A percentile compares a stretch with the other conserved stretches of the same genome.
Evolutionary conservation across 1,140 invertebrate genomes (phyloP).

Genomic region (Eciton burchellii): DNA sequence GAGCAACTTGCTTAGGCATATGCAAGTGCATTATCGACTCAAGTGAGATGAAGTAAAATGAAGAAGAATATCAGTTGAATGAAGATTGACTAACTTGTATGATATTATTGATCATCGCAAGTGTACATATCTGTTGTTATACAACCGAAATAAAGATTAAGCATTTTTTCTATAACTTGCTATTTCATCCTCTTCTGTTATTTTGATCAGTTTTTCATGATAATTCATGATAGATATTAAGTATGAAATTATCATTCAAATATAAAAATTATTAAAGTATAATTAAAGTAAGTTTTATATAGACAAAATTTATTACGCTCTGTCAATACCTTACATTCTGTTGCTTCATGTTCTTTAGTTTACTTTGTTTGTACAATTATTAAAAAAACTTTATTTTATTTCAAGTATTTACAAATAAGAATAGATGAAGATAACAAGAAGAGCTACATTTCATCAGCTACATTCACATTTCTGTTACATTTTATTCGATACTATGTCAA

Average conservation of each 20-base stretch:
- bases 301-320: neutral
- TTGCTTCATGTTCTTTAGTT: neutral
- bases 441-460: too few relatives aligned
- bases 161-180: neutral
- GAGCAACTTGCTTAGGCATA: conserved; percentile 57
- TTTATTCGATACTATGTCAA: too few relatives aligned
- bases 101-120: neutral
- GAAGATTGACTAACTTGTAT: too few relatives aligned
- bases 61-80: too few relatives aligned
- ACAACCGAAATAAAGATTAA: conserved; percentile 9
- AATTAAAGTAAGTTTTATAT: conserved; percentile 2
- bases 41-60: neutral
- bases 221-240: neutral
- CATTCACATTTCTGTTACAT: too few relatives aligned
- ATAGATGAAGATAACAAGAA: neutral
- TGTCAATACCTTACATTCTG: neutral
- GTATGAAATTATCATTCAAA: neutral
- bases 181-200: neutral
- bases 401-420: neutral
- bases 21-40: conserved; percentile 23
- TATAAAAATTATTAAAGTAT: neutral
- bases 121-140: neutral
- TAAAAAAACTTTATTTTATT: conserved; percentile 9
- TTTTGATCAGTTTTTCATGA: neutral
- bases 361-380: neutral